Evolutionary conservation across 2,888 invertebrate genomes (phyloP).

Genomic region (Tenthredo notha): DNA sequence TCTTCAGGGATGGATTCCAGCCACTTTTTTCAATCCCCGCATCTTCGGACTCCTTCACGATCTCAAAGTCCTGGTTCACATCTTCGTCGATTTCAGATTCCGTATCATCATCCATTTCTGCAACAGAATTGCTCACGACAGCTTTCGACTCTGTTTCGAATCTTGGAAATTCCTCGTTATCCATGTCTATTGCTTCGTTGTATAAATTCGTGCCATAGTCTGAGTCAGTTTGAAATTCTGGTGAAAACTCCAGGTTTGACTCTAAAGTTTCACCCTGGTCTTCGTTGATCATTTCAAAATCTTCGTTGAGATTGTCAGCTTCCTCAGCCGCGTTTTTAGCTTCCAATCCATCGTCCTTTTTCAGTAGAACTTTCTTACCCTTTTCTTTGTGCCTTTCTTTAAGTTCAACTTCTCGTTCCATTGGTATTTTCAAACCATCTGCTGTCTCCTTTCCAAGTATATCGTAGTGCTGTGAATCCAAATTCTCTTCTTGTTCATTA

Average conservation of each 20-base stretch:
- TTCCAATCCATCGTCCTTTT: conserved; percentile 39
- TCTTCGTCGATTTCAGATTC: conserved; percentile 23
- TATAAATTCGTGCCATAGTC: neutral
- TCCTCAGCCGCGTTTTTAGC: conserved; percentile 33
- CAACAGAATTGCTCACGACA: conserved; percentile 3
- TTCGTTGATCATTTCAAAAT: conserved; percentile 63
- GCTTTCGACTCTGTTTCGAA: neutral
- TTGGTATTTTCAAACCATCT: neutral
- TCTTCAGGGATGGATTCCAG: conserved; percentile 49
- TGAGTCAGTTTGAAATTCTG: neutral
- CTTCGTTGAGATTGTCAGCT: neutral
- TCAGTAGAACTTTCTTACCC: conserved; percentile 41
- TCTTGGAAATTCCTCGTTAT: neutral
- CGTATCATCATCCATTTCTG: neutral
- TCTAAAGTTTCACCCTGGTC: conserved; percentile 83
- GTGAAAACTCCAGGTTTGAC: conserved; percentile 53
- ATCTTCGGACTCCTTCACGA: conserved; percentile 23
- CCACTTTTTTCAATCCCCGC: neutral
- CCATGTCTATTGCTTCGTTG: conserved; percentile 34
- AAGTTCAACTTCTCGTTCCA: neutral
- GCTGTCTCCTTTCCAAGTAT: conserved; percentile 54
- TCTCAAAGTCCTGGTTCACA: conserved; percentile 35
- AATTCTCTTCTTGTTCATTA: conserved; percentile 66
- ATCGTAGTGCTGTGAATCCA: conserved; percentile 64
- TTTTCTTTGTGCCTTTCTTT: conserved; percentile 41